Evolutionary conservation across 1,140 invertebrate species (phyloP), one percentile per base, ranked within the genome.

Genomic region (Trichonephila inaurata): DNA sequence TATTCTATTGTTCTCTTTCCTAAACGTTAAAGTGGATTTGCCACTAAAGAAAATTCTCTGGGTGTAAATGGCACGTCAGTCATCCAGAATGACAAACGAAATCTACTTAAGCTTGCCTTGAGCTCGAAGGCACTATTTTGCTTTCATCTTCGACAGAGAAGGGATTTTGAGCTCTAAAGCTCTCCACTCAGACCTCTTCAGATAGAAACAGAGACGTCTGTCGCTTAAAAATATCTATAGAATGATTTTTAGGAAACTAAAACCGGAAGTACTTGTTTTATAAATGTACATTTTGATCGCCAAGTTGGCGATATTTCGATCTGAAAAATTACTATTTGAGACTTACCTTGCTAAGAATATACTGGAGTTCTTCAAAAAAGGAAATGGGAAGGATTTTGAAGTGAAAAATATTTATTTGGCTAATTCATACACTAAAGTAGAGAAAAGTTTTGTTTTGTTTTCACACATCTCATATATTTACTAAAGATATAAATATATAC

Each of bases 111-210:
- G 28, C 87, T 28, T 14, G 7, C 28, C 62, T 69, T 21, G 33
- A 62, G 12, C 24, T 58, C 24, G 5, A 18, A 12, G 83, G n/a
- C n/a, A 58, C 83, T 86, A 40, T 51, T 89, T 69, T 40, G 28
- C 61, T 89, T 89, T 89, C 87, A 89, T 89, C 87, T 89, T 89
- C 87, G 87, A 89, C 87, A 89, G 62, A 44, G 64, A 66, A 51
- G 24, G 62, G 87, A 89, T 89, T 89, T 21, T 69, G 87, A 61
- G 51, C 81, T 51, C 40, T 87, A 19, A 64, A 64, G 85, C 58
- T 62, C 51, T 19, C 60, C 14, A 16, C 16, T 58, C 58, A 14
- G 51, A 21, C 61, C n/a, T 89, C 61, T n/a, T 33, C 4, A 28
- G 33, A 69, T 44, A 21, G 61, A 89, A 51, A n/a, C 40, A 12